Base-by-base conservation (phyloP, 2,888 invertebrate genomes). In the Drosophila parthenogenetica region DNA sequence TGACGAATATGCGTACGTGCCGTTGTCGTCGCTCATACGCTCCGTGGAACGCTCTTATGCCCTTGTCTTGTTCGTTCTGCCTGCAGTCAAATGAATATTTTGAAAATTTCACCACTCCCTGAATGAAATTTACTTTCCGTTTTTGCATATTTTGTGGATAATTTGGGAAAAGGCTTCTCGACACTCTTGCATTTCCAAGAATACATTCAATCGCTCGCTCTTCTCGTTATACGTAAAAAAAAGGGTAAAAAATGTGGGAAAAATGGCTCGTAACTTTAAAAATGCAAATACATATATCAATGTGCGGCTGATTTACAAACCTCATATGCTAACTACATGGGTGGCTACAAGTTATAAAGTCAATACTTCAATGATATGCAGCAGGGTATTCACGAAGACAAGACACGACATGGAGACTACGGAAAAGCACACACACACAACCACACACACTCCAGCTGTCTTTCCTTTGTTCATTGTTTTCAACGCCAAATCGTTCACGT, bases 81-180 rank as follows among this genome's bases (percentile, higher is more conserved):
- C 75, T 43, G 32, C 48, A 63, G 69, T 39, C 61, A 73, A 70
- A 79, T 79, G 79, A 84, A 84, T 74, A 77, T 84, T 84, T 79
- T 66, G 69, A 62, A 66, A 64, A 59, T 49, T 75, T 65, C 63
- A 48, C 58, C 50, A 73, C 53, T 72, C 73, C 72, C 72, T 17
- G 42, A 62, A 35, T 65, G 65, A 68, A 82, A 86, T 82, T 82
- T 80, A 69, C 69, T 75, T 86, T 77, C 65, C 72, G 63, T 40
- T 75, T 78, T 83, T 81, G 81, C 86, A 86, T 81, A 84, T 83
- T 81, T 84, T 79, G 74, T 77, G 77, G 71, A 69, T 70, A 83
- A 85, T 83, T 85, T 85, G 72, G 67, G 69, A 70, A 74, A 82
- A 69, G 76, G 66, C 67, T 66, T 73, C 63, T 70, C 69, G 25